phyloP scores from a whole-genome alignment of 2,797 vertebrate species.

The Cyprinodon diabolis region DNA sequence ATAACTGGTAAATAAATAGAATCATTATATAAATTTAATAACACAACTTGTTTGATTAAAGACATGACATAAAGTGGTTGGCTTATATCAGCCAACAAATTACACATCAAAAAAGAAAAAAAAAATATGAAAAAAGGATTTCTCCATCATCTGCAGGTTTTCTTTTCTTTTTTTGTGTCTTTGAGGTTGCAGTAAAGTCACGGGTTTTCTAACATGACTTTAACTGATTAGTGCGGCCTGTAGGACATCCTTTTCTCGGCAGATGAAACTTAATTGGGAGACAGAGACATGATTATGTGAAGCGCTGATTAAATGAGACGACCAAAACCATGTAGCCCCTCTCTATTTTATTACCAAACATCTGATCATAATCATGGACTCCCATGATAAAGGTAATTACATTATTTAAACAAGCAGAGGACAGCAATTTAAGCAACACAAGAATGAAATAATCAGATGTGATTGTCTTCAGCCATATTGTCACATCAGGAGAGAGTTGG shows the following conservation, averaged over 20 bases:
- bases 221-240: constrained; percentile 70
- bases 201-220: constrained; percentile 43
- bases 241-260: constrained; percentile 58
- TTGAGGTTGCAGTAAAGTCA: constrained; percentile 68
- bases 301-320: constrained; percentile 74
- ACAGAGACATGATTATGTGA: constrained; percentile 71
- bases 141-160: constrained; percentile 35
- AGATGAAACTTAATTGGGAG: constrained; percentile 67
- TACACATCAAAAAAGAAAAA: too few relatives aligned
- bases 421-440: constrained; percentile 40
- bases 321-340: constrained; percentile 43
- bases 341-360: constrained; percentile 47
- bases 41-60: too few relatives aligned
- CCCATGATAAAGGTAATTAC: constrained; percentile 67
- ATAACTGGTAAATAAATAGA: too few relatives aligned
- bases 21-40: too few relatives aligned
- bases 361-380: constrained; percentile 56
- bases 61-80: too few relatives aligned
- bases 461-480: constrained; percentile 30
- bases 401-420: constrained; percentile 58
- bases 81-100: too few relatives aligned
- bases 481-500: constrained; percentile 6
- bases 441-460: constrained; percentile 35
- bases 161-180: constrained; percentile 62
- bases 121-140: background rate